Percentiles rank a stretch among this genome's conserved stretches.
Evolutionary conservation across 2,888 invertebrate genomes (phyloP).

Genomic region (Drosophila diplacantha): DNA sequence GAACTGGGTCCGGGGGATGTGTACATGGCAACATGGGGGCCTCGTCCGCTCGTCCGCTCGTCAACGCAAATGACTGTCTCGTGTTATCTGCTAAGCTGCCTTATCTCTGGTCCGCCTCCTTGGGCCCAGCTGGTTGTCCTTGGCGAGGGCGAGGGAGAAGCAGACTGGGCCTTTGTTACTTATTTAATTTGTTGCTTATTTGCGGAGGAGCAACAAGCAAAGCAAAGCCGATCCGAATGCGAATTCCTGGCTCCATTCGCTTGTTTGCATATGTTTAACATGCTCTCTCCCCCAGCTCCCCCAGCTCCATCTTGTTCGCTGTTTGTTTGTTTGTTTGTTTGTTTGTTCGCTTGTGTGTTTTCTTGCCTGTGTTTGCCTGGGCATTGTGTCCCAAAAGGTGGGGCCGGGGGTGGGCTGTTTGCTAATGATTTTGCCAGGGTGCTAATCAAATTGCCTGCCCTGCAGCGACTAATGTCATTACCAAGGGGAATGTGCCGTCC

Average conservation of each 20-base stretch:
- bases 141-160: conserved; percentile 8
- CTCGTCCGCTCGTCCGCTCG: conserved; percentile 52
- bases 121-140: conserved; percentile 16
- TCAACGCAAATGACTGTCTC: conserved; percentile 72
- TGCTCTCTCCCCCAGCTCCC: conserved; percentile 31
- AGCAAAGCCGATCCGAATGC: conserved; percentile 15
- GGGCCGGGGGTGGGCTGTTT: conserved; percentile 40
- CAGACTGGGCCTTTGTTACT: conserved; percentile 65
- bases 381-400: conserved; percentile 20
- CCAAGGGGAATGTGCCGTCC: conserved; percentile 19
- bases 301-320: conserved; percentile 1
- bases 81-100: conserved; percentile 71
- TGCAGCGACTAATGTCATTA: conserved; percentile 54
- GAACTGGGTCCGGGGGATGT: background rate
- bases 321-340: conserved; percentile 23
- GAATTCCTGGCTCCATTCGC: conserved; percentile 49
- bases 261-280: conserved; percentile 72
- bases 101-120: conserved; percentile 51
- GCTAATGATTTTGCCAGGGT: conserved; percentile 64
- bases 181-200: conserved; percentile 72
- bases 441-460: conserved; percentile 64
- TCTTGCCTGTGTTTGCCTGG: background rate
- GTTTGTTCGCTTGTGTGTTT: conserved; percentile 6
- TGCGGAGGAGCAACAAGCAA: conserved; percentile 49
- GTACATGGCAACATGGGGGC: background rate